A percentile compares a stretch with the other conserved stretches of the same genome.
Conservation (phyloP, 1,140 invertebrate genomes). For the Eufriesea mexicana region DNA sequence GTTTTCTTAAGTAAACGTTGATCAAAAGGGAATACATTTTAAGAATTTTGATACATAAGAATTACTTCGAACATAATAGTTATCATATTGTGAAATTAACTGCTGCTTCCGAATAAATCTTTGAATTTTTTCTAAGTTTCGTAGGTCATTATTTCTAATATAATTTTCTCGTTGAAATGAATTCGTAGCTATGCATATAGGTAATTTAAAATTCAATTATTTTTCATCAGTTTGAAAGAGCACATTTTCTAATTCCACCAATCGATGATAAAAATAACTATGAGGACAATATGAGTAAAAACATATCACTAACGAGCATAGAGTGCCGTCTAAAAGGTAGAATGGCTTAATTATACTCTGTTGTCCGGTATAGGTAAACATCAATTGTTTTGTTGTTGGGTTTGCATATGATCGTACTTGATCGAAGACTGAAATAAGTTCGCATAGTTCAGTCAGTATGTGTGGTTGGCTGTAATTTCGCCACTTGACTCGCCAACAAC, state of each 20-base stretch:
- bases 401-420: not conserved
- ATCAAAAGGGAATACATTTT: not conserved
- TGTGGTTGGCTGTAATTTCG: conserved; percentile 23
- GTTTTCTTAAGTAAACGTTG: not conserved
- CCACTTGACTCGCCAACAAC: conserved; percentile 42
- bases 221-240: no score
- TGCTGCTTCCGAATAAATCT: not conserved
- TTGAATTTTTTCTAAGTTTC: no score
- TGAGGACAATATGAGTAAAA: not conserved
- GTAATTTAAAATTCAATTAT: no score
- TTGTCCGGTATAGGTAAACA: not conserved
- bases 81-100: not conserved
- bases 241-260: not conserved
- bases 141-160: no score
- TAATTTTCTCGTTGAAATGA: no score
- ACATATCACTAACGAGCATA: no score
- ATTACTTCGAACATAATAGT: not conserved
- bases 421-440: conserved; percentile 23
- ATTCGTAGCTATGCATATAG: no score
- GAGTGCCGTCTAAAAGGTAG: not conserved
- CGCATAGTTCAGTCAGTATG: not conserved
- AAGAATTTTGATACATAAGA: not conserved
- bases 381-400: conserved; percentile 1
- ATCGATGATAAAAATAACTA: not conserved
- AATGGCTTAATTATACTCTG: not conserved